These are phyloP conservation scores for Augochlora pura DNA, from an alignment of 1,140 invertebrate genomes.

Conservation along the genomic window DNA sequence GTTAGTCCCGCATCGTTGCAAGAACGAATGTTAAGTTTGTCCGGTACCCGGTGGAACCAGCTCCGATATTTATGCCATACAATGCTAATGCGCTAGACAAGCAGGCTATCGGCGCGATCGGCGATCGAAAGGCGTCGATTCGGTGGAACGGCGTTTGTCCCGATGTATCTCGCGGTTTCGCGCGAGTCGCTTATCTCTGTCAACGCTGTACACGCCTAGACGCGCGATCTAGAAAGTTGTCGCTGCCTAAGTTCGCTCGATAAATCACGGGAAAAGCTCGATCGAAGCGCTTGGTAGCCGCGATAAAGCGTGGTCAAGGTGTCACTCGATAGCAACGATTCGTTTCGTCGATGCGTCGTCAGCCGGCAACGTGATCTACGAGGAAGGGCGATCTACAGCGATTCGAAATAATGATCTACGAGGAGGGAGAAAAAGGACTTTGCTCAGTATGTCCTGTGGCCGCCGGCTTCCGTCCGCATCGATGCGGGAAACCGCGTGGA, in stretches of 20 bases:
- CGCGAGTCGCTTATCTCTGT: slow-evolving; percentile 10
- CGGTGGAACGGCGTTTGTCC: slow-evolving; percentile 7
- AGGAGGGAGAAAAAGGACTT: neutral
- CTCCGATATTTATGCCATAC: slow-evolving; percentile 23
- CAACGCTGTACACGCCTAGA: slow-evolving; percentile 7
- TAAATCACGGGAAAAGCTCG: slow-evolving; percentile 6
- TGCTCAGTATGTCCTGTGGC: neutral
- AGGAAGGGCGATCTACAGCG: neutral
- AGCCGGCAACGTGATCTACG: neutral
- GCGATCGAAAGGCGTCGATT: slow-evolving; percentile 25
- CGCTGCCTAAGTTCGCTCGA: neutral
- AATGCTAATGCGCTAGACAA: slow-evolving; percentile 35
- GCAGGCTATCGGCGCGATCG: slow-evolving; percentile 20
- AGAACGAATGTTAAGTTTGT: slow-evolving; percentile 14
- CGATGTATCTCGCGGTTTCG: neutral
- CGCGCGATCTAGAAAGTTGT: slow-evolving; percentile 1
- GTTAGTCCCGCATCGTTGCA: neutral
- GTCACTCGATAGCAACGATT: slow-evolving; percentile 2
- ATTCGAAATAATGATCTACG: neutral
- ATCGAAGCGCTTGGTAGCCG: neutral
- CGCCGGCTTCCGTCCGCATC: slow-evolving; percentile 22
- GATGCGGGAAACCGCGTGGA: slow-evolving; percentile 23
- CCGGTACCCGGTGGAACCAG: neutral
- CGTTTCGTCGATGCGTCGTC: slow-evolving; percentile 13
- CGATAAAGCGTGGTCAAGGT: slow-evolving; percentile 16